Percentiles rank a stretch among this genome's conserved stretches.
These are phyloP conservation scores for Stenolophus ochropezus DNA, from an alignment of 2,888 invertebrate genomes.

Conservation along the genomic window DNA sequence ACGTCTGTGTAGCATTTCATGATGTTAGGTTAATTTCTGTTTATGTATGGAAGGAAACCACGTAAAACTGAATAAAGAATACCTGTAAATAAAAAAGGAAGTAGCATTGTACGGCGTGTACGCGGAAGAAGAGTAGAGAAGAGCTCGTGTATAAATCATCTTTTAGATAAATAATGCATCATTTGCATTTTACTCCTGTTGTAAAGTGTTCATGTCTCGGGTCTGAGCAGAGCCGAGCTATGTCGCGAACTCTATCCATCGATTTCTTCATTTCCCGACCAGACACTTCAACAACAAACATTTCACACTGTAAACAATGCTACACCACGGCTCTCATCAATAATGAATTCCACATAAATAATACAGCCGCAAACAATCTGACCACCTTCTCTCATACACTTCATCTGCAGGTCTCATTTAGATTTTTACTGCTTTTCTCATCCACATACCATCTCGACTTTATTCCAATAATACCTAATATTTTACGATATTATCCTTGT, in stretches of 20 bases:
- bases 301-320: not conserved
- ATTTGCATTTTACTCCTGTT: constrained; percentile 30
- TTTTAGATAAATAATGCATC: constrained; percentile 31
- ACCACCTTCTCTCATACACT: no score
- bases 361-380: not conserved
- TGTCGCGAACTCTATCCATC: not conserved
- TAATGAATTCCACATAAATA: not conserved
- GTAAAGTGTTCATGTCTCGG: constrained; percentile 12
- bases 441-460: not conserved
- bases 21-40: not conserved
- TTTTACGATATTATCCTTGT: no score
- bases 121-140: not conserved
- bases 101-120: constrained; percentile 11
- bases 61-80: constrained; percentile 21
- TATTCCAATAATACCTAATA: no score
- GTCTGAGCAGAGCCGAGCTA: not conserved
- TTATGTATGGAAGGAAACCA: not conserved
- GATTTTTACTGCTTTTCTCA: not conserved
- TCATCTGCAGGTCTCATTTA: no score
- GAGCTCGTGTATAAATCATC: constrained; percentile 33
- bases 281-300: not conserved
- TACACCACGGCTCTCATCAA: not conserved
- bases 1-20: not conserved
- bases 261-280: not conserved
- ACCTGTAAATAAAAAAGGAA: constrained; percentile 17